Evolutionary conservation across 1,140 invertebrate genomes (phyloP).

Genomic region (Drosophila funebris): DNA sequence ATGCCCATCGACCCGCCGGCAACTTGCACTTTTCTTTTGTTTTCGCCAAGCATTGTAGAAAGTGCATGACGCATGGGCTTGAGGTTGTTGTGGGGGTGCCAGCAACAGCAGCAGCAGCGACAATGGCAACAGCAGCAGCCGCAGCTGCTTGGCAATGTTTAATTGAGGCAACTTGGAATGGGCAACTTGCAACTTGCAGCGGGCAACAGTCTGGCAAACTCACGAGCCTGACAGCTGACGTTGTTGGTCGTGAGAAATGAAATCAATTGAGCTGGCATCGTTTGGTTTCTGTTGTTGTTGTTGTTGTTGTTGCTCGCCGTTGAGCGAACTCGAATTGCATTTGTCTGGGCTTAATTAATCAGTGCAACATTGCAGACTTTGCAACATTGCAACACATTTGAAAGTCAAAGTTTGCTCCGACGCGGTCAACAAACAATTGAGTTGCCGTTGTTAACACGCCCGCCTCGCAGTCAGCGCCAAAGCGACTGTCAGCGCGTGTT

Average conservation of each 20-base stretch:
- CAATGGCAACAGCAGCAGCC: not conserved
- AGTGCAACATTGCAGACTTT: constrained; percentile 47
- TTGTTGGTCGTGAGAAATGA: constrained; percentile 64
- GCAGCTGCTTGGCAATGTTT: constrained; percentile 15
- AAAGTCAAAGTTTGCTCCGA: constrained; percentile 57
- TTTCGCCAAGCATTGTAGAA: constrained; percentile 44
- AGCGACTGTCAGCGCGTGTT: constrained; percentile 46
- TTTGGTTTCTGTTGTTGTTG: constrained; percentile 27
- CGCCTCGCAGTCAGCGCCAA: constrained; percentile 27
- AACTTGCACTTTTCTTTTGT: constrained; percentile 61
- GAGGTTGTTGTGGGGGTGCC: not conserved
- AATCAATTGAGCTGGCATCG: constrained; percentile 69
- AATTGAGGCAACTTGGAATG: constrained; percentile 39
- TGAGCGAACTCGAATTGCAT: constrained; percentile 5
- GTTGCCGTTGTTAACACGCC: constrained; percentile 48
- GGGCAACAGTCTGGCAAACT: constrained; percentile 13
- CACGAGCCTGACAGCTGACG: constrained; percentile 43
- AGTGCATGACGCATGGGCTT: constrained; percentile 48
- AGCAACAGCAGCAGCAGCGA: not conserved
- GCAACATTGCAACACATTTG: constrained; percentile 52
- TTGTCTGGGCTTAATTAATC: constrained; percentile 63
- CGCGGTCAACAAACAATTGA: constrained; percentile 59
- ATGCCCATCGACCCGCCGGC: constrained; percentile 42
- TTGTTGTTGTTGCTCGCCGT: not conserved
- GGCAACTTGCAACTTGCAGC: constrained; percentile 7